Percentiles rank a stretch among this genome's conserved stretches.
These are phyloP conservation scores for Ammodramus savannarum DNA, from an alignment of 2,113 vertebrate genomes.

Conservation along the genomic window DNA sequence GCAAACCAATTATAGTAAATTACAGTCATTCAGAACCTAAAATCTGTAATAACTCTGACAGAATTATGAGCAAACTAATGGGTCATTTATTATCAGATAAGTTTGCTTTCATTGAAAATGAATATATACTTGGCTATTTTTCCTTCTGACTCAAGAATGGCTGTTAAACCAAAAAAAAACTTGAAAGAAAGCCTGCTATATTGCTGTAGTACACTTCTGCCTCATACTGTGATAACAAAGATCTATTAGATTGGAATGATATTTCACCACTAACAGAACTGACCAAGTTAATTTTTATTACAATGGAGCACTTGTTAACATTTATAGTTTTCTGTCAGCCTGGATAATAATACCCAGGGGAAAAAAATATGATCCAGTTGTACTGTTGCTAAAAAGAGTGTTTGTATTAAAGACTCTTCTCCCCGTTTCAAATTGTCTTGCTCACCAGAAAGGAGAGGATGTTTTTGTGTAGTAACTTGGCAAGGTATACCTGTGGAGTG, in stretches of 20 bases:
- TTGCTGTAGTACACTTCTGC: background rate
- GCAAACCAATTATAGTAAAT: conserved; percentile 59
- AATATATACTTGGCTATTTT: background rate
- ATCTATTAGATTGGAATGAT: background rate
- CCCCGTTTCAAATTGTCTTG: background rate
- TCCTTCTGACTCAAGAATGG: background rate
- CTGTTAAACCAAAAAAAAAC: background rate
- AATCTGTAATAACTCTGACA: conserved; percentile 46
- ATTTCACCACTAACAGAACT: background rate
- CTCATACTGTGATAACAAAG: background rate
- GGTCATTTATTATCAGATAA: conserved; percentile 58
- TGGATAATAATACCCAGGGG: background rate
- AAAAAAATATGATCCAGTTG: background rate
- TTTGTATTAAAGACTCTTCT: background rate
- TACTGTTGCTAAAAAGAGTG: background rate
- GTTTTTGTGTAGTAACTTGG: background rate
- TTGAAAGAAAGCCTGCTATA: background rate
- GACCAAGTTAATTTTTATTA: background rate
- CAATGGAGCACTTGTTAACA: background rate
- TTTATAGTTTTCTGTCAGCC: background rate
- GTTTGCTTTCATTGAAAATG: conserved; percentile 24
- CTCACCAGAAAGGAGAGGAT: background rate
- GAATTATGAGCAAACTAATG: conserved; percentile 59
- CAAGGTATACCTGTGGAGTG: background rate
- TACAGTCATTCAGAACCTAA: conserved; percentile 53